A percentile compares a stretch with the other conserved stretches of the same genome.
phyloP scores from a whole-genome alignment of 2,113 vertebrate species.

The Hippocampus zosterae region DNA sequence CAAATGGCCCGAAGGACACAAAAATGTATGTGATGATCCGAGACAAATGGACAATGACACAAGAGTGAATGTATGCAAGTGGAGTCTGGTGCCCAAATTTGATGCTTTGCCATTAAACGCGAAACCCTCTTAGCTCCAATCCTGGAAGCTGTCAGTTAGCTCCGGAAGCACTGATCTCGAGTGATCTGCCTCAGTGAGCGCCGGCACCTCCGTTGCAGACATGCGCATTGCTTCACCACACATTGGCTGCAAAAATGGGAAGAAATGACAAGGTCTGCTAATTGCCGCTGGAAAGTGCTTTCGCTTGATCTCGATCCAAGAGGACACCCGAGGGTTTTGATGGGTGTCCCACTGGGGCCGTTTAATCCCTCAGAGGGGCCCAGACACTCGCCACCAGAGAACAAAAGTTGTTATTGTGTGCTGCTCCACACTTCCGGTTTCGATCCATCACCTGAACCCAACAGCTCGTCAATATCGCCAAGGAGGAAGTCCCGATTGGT shows the following conservation, averaged over 20 bases:
- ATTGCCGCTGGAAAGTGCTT: neutral
- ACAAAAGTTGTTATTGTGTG: neutral
- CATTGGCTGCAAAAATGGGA: neutral
- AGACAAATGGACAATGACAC: too few relatives aligned
- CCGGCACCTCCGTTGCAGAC: too few relatives aligned
- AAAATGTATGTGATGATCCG: too few relatives aligned
- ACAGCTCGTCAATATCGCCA: slow-evolving; percentile 61
- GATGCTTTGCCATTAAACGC: too few relatives aligned
- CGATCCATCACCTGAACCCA: slow-evolving; percentile 59
- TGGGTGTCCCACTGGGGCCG: too few relatives aligned
- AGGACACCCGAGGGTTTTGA: neutral
- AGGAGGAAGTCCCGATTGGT: slow-evolving; percentile 20
- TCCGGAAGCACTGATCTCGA: neutral
- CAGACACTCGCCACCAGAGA: neutral
- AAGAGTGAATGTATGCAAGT: too few relatives aligned
- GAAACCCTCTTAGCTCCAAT: neutral
- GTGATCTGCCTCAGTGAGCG: neutral
- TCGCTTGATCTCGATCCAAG: neutral
- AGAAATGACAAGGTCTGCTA: neutral
- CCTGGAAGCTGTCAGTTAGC: neutral
- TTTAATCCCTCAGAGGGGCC: neutral
- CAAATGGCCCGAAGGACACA: too few relatives aligned
- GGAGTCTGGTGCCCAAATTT: too few relatives aligned
- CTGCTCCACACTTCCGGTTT: slow-evolving; percentile 39
- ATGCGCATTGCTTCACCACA: too few relatives aligned